Percentiles rank a stretch among this genome's conserved stretches.
Evolutionary conservation across 2,113 vertebrate species (phyloP).

Genomic region (Burhinus bistriatus): DNA sequence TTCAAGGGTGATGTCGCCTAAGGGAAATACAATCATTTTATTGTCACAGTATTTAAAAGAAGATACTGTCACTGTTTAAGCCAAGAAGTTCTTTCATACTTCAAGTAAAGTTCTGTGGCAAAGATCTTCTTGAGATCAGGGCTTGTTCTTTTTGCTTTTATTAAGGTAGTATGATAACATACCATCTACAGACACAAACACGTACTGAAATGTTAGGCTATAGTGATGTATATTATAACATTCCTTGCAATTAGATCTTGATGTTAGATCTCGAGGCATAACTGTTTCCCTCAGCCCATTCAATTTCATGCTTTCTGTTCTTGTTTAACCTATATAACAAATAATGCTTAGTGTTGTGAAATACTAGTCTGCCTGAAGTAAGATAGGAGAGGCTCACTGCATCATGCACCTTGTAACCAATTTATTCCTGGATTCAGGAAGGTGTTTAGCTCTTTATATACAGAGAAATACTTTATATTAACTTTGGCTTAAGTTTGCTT

Average conservation of each 20-base stretch:
- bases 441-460: neutral
- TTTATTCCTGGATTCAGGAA: neutral
- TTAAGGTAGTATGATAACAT: neutral
- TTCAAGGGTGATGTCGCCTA: neutral
- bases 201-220: neutral
- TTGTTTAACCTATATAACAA: neutral
- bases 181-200: neutral
- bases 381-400: neutral
- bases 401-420: neutral
- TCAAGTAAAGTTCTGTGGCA: neutral
- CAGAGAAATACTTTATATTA: neutral
- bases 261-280: rapidly evolving
- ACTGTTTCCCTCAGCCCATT: neutral
- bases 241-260: neutral
- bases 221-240: neutral
- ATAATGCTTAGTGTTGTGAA: neutral
- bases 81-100: neutral
- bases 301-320: neutral
- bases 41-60: neutral
- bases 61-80: neutral
- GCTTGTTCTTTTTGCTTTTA: neutral
- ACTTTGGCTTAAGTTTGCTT: neutral
- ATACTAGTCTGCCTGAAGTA: neutral
- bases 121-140: neutral
- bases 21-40: neutral